Base-by-base conservation (phyloP, 2,888 invertebrate genomes). In the Catocala fraxini region DNA sequence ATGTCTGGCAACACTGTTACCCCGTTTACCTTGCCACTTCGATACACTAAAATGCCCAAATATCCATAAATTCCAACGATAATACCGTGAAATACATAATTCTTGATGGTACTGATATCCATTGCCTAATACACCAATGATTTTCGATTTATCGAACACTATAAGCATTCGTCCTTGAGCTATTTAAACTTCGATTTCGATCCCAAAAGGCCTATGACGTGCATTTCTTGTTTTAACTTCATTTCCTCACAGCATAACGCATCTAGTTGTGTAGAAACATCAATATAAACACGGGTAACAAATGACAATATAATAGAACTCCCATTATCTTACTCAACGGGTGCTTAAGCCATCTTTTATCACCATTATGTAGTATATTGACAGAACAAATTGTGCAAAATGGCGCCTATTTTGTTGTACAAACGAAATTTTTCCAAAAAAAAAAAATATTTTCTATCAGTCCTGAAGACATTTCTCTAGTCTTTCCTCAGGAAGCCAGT, bases 401-500 rank as follows among this genome's bases (percentile, higher is more conserved):
- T 56, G 51, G 34, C 46, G 33, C 42, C 47, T 6, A 56, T 42
- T 51, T 45, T 9, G 9, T 13, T 3, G 6, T 25, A 10, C 15
- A 12, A 45, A 34, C 4, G 34, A 57, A 51, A 42, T 5, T 45
- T 45, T 34, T 7, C 1, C 11, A 3, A 9, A 34, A 43, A 42
- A 59, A 5, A 48, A 5, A 6, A 6, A 4, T 10, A n/a, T n/a
- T n/a, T 39, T 13, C 45, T 1, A 51, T 63, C 47, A 58, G 35
- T 49, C 55, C 63, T 12, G 34, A 33, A 39, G 35, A 7, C 15
- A 55, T 59, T 56, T 64, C 47, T 59, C 48, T 41, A 12, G 53
- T 59, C 72, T 75, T 81, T 81, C 84, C 83, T 83, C 66, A 84
- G 86, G 87, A 88, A 87, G 80, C 78, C 64, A 69, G 81, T 75